Evolutionary conservation across 2,888 invertebrate species (phyloP).

Genomic region (Cosmia trapezina): DNA sequence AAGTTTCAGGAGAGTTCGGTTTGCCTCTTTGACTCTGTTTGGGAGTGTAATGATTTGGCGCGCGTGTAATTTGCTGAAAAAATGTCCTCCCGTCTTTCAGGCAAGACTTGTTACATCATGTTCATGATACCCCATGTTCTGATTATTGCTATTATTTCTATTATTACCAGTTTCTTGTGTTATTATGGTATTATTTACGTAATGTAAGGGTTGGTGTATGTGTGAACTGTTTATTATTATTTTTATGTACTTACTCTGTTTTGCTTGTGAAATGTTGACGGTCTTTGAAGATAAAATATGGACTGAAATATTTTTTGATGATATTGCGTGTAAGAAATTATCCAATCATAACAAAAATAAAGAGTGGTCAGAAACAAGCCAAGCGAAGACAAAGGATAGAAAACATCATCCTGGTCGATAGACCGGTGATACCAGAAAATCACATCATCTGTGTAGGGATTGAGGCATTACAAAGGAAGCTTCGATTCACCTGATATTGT

Average conservation of each 20-base stretch:
- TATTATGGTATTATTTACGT: conserved; percentile 60
- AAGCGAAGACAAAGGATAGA: background rate
- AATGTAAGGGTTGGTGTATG: conserved; percentile 46
- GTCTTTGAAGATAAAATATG: conserved; percentile 13
- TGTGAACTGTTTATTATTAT: conserved; percentile 56
- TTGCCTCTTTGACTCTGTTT: conserved; percentile 90
- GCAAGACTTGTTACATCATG: conserved; percentile 74
- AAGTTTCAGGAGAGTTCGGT: conserved; percentile 88
- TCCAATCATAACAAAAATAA: background rate
- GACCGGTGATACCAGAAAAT: background rate
- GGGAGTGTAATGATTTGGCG: conserved; percentile 89
- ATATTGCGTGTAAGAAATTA: background rate
- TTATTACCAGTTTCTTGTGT: conserved; percentile 71
- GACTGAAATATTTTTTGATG: background rate
- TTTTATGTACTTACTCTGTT: conserved; percentile 39
- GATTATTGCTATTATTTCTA: conserved; percentile 81
- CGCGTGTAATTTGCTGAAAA: conserved; percentile 88
- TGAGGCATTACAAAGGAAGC: background rate
- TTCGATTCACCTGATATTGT: background rate
- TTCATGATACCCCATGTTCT: conserved; percentile 71
- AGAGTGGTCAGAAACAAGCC: background rate
- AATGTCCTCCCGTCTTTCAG: conserved; percentile 81
- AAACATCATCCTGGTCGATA: background rate
- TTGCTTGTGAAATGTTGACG: conserved; percentile 19
- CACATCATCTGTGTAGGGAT: background rate